phyloP scores from a whole-genome alignment of 2,888 invertebrate species.

The Patella ulyssiponensis region DNA sequence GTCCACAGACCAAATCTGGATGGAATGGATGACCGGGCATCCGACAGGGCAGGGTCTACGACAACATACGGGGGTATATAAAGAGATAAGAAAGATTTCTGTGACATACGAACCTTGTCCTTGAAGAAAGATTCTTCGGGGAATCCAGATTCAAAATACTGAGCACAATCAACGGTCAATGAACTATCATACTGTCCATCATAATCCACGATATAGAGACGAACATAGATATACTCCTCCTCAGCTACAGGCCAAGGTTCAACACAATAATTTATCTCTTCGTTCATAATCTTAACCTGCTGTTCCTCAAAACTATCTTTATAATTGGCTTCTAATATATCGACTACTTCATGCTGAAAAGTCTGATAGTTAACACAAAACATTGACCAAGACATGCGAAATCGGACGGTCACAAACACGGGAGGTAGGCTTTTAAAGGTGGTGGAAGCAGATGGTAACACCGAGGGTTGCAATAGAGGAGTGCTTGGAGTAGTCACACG shows the following conservation, averaged over 20 bases:
- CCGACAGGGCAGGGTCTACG: too few relatives aligned
- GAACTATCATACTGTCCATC: slow-evolving; percentile 49
- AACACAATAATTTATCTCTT: slow-evolving; percentile 28
- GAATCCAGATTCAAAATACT: slow-evolving; percentile 47
- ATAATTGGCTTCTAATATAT: slow-evolving; percentile 19
- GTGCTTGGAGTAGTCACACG: neutral
- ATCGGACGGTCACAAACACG: slow-evolving; percentile 49
- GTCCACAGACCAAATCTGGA: too few relatives aligned
- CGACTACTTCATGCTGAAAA: slow-evolving; percentile 33
- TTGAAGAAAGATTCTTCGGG: slow-evolving; percentile 41
- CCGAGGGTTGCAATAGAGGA: neutral
- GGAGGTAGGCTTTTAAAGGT: slow-evolving; percentile 28
- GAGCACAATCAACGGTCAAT: slow-evolving; percentile 48
- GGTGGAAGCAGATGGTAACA: neutral
- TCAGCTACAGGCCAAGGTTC: slow-evolving; percentile 8
- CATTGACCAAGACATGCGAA: slow-evolving; percentile 56
- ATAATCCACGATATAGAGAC: slow-evolving; percentile 52
- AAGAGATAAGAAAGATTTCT: too few relatives aligned
- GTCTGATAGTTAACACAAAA: slow-evolving; percentile 42
- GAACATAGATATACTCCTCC: slow-evolving; percentile 44
- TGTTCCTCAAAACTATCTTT: slow-evolving; percentile 1
- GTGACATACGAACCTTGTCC: slow-evolving; percentile 44
- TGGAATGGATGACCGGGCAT: too few relatives aligned
- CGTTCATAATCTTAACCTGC: slow-evolving; percentile 34
- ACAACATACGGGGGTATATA: too few relatives aligned